Evolutionary conservation across 2,797 vertebrate species (phyloP).

Genomic region (Scolopax rusticola): DNA sequence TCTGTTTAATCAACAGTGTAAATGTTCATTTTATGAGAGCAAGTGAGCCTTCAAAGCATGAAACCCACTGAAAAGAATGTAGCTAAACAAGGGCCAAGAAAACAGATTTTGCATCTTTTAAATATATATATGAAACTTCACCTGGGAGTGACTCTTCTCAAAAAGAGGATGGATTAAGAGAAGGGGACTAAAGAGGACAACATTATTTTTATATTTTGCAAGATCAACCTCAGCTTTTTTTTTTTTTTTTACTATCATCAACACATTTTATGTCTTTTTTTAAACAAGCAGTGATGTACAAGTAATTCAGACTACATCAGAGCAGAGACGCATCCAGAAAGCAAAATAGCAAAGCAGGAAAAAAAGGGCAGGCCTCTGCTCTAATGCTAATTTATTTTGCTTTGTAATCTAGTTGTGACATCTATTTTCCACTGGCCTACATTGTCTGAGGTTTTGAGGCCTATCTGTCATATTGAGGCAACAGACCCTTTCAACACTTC

Average conservation of each 20-base stretch:
- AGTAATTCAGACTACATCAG: not conserved
- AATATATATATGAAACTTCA: not conserved
- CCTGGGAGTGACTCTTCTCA: not conserved
- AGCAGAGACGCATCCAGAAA: conserved; percentile 7
- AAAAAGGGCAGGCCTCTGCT: conserved; percentile 67
- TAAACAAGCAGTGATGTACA: not conserved
- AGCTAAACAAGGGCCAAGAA: not conserved
- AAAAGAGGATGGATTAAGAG: not conserved
- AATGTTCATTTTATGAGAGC: not conserved
- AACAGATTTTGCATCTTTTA: not conserved
- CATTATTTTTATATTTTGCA: not conserved
- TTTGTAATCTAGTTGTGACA: conserved; percentile 85
- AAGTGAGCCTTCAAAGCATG: not conserved
- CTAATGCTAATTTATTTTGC: conserved; percentile 84
- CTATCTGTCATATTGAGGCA: conserved; percentile 89
- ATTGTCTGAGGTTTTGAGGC: conserved; percentile 82
- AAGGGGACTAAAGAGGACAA: not conserved
- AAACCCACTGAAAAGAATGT: not conserved
- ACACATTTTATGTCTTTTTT: not conserved
- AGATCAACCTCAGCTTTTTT: not conserved
- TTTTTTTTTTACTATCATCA: not conserved
- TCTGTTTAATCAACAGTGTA: not conserved
- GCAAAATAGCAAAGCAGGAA: not conserved
- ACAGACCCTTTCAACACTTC: conserved; percentile 88
- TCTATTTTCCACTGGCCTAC: conserved; percentile 80